phyloP scores from a whole-genome alignment of 1,140 invertebrate genomes.

The Paramacrobiotus metropolitanus region DNA sequence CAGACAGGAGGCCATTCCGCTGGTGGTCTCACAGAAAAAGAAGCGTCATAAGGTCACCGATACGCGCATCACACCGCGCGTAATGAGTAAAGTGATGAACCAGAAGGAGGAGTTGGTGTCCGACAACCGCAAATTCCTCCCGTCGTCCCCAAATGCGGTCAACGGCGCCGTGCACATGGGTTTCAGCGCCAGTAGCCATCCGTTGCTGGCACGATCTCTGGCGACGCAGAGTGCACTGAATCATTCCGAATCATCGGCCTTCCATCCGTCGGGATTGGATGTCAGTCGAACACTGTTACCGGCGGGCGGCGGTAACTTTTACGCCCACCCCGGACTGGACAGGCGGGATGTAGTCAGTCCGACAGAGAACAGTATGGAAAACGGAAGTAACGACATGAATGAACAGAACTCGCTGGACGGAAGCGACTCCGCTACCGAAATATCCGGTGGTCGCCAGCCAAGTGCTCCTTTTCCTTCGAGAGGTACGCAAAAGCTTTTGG shows the following conservation, averaged over 20 bases:
- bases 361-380: no score
- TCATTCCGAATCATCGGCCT: not conserved
- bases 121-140: not conserved
- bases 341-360: no score
- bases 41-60: slow-evolving; percentile 89
- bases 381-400: no score
- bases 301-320: no score
- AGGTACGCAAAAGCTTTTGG: no score
- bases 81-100: slow-evolving; percentile 33
- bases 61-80: slow-evolving; percentile 71
- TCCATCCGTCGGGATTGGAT: not conserved
- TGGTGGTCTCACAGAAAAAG: slow-evolving; percentile 79
- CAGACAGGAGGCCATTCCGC: slow-evolving; percentile 72
- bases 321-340: no score
- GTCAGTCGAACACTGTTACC: not conserved
- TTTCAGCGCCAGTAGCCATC: not conserved
- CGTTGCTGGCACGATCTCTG: not conserved
- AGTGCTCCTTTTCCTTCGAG: no score
- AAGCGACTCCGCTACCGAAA: no score
- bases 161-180: not conserved
- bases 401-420: no score
- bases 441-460: no score
- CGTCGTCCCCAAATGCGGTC: not conserved
- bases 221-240: not conserved
- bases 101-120: not conserved